phyloP scores from a whole-genome alignment of 2,113 vertebrate genomes.

The Lagopus muta region DNA sequence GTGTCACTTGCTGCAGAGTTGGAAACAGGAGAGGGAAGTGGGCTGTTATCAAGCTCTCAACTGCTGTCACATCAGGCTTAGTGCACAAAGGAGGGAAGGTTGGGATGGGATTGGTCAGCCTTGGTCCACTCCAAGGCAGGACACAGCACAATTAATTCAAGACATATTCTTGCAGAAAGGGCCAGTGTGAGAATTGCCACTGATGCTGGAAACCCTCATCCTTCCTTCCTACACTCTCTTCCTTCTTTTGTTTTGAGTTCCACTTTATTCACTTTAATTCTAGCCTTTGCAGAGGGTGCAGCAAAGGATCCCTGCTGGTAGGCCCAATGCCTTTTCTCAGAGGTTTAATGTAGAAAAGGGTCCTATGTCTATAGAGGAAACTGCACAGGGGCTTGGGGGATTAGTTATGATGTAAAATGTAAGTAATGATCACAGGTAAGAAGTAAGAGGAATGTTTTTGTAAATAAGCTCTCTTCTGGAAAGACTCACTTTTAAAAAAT shows the following conservation, averaged over 20 bases:
- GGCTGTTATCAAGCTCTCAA: conserved; percentile 15
- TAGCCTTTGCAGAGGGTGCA: not conserved
- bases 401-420: not conserved
- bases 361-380: not conserved
- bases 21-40: not conserved
- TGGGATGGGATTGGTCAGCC: not conserved
- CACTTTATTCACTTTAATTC: not conserved
- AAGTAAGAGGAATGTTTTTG: conserved; percentile 43
- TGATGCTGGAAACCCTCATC: not conserved
- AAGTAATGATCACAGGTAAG: conserved; percentile 28
- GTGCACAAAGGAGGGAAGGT: not conserved
- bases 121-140: not conserved
- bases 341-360: not conserved
- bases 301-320: not conserved
- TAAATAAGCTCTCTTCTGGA: conserved; percentile 13
- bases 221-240: not conserved
- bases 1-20: not conserved
- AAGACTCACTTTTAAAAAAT: not conserved
- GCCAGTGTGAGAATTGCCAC: not conserved
- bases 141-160: not conserved
- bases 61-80: conserved; percentile 1
- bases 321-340: not conserved
- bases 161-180: not conserved
- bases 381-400: not conserved
- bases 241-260: not conserved